Evolutionary conservation across 2,797 vertebrate species (phyloP).

Genomic region (Jordanella pulchra): DNA sequence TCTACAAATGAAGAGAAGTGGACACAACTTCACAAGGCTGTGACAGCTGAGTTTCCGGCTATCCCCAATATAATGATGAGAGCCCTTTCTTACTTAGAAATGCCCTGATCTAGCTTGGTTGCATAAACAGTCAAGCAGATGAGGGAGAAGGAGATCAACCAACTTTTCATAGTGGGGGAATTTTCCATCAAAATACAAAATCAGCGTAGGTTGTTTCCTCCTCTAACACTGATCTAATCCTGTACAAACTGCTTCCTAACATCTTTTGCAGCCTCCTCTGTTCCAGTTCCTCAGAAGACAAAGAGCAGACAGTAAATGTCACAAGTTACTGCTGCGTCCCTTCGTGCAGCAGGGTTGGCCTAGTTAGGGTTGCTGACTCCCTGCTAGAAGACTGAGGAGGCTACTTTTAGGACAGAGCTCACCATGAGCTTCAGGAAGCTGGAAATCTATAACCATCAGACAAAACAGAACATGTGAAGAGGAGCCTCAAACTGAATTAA

Average conservation of each 20-base stretch:
- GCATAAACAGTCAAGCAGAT: constrained; percentile 41
- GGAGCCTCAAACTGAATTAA: constrained; percentile 20
- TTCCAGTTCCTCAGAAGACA: constrained; percentile 47
- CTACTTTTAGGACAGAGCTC: constrained; percentile 38
- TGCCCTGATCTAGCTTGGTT: constrained; percentile 39
- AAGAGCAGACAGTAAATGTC: constrained; percentile 58
- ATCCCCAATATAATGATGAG: constrained; percentile 38
- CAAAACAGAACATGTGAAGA: constrained; percentile 10
- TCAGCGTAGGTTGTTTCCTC: background rate
- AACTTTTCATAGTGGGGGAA: constrained; percentile 25
- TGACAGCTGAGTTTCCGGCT: constrained; percentile 25
- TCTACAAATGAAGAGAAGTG: constrained; percentile 40
- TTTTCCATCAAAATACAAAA: constrained; percentile 35
- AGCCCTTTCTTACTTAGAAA: constrained; percentile 26
- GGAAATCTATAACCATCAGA: constrained; percentile 24
- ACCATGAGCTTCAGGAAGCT: constrained; percentile 21
- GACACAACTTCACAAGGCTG: constrained; percentile 25
- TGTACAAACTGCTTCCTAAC: background rate
- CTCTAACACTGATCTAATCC: constrained; percentile 4
- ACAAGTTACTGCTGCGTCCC: constrained; percentile 33
- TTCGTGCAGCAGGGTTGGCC: constrained; percentile 48
- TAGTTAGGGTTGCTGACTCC: constrained; percentile 58
- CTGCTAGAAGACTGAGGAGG: constrained; percentile 35
- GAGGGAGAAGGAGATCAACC: constrained; percentile 15
- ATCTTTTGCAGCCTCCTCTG: constrained; percentile 37